Conservation (phyloP, 2,797 vertebrate genomes). For the Falco berigora region DNA sequence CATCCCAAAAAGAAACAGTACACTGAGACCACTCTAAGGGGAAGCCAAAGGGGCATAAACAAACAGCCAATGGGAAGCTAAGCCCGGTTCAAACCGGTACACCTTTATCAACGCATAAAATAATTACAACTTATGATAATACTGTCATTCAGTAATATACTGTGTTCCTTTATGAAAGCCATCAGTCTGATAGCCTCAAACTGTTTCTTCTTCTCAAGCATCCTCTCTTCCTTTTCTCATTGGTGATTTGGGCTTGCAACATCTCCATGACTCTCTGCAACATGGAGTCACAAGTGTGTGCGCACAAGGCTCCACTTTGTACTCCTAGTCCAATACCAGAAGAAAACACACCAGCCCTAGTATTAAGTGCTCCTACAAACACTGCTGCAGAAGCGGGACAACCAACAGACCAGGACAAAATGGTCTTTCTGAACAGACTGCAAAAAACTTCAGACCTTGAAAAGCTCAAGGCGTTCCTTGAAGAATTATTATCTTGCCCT, state of each 20-base stretch:
- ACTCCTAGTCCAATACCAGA: background rate
- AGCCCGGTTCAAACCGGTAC: background rate
- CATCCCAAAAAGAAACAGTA: background rate
- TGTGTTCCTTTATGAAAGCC: background rate
- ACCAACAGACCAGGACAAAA: background rate
- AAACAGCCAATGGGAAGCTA: background rate
- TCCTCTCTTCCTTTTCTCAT: background rate
- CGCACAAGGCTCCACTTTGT: background rate
- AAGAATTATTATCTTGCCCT: background rate
- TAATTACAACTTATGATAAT: background rate
- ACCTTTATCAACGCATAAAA: background rate
- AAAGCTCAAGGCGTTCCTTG: background rate
- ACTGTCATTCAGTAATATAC: background rate
- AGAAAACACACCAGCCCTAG: background rate
- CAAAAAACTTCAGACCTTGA: background rate
- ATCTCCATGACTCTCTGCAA: background rate
- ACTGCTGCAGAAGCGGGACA: background rate
- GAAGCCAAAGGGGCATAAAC: background rate
- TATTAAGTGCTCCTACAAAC: background rate
- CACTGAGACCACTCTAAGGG: fast-evolving
- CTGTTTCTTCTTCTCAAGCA: background rate
- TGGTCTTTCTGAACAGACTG: background rate
- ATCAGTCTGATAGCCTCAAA: background rate
- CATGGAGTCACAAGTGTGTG: background rate
- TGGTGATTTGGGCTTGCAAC: background rate